Evolutionary conservation across 2,113 vertebrate species (phyloP).

Genomic region (Cervus canadensis): DNA sequence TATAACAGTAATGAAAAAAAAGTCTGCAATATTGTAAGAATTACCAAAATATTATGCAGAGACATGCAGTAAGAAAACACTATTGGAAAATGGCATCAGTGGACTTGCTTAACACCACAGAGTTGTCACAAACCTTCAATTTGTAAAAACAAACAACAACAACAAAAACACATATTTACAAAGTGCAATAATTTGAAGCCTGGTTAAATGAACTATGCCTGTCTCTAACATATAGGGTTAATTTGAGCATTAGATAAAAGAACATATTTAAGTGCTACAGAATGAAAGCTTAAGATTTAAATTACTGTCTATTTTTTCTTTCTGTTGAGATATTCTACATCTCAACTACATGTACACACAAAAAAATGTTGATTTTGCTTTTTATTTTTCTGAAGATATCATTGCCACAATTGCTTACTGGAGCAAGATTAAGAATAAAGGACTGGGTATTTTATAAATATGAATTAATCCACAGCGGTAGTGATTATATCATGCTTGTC

Average conservation of each 20-base stretch:
- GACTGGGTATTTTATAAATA: neutral
- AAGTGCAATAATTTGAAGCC: neutral
- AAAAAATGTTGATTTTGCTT: neutral
- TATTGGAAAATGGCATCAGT: neutral
- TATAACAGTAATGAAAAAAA: neutral
- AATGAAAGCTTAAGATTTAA: neutral
- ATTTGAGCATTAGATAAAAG: neutral
- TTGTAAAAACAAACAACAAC: neutral
- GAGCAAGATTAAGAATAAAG: neutral
- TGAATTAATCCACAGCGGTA: neutral
- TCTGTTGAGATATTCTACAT: neutral
- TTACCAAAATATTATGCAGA: neutral
- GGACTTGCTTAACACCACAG: neutral
- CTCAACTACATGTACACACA: neutral
- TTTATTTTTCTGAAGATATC: neutral
- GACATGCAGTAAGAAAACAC: neutral
- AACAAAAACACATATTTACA: neutral
- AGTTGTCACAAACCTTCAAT: neutral
- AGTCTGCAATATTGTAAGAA: neutral
- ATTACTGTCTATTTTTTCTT: neutral
- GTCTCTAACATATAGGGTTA: neutral
- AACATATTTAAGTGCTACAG: neutral
- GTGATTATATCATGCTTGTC: rapidly evolving
- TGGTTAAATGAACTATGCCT: neutral
- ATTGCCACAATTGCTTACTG: neutral